These are phyloP conservation scores for Drosophila picticornis DNA, from an alignment of 2,888 invertebrate genomes.

Conservation along the genomic window DNA sequence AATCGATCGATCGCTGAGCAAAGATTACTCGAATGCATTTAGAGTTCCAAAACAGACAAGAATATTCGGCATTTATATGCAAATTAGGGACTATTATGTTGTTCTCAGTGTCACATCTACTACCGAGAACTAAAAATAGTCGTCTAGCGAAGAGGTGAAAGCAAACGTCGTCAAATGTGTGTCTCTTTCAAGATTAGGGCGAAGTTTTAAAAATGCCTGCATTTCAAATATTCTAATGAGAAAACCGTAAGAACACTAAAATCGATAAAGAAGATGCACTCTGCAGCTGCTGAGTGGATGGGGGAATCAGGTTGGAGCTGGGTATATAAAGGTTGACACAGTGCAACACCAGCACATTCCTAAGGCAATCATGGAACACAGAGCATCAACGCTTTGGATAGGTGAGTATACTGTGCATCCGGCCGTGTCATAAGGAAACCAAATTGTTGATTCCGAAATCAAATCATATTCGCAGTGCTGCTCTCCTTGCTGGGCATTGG, in stretches of 20 bases:
- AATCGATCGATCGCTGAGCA: constrained; percentile 26
- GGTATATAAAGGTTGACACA: constrained; percentile 50
- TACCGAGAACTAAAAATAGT: constrained; percentile 41
- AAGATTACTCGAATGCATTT: constrained; percentile 35
- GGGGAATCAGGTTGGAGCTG: background rate
- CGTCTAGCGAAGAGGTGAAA: constrained; percentile 23
- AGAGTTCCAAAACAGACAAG: constrained; percentile 20
- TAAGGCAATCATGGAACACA: constrained; percentile 50
- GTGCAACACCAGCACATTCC: constrained; percentile 47
- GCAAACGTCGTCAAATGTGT: constrained; percentile 20
- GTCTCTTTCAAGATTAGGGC: constrained; percentile 24
- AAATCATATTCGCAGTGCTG: constrained; percentile 40
- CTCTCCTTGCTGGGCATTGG: constrained; percentile 43
- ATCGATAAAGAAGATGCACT: constrained; percentile 54
- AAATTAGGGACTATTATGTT: constrained; percentile 29
- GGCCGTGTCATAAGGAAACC: background rate
- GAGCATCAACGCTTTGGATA: constrained; percentile 53
- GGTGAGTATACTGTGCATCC: constrained; percentile 42
- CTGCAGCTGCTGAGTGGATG: constrained; percentile 36
- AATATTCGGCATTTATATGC: constrained; percentile 49
- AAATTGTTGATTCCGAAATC: background rate
- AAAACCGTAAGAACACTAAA: constrained; percentile 57
- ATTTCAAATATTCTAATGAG: constrained; percentile 64
- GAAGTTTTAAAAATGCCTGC: constrained; percentile 8
- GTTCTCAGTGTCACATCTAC: constrained; percentile 33